A percentile compares a stretch with the other conserved stretches of the same genome.
Conservation (phyloP, 2,888 invertebrate genomes). For the Myopa testacea region DNA sequence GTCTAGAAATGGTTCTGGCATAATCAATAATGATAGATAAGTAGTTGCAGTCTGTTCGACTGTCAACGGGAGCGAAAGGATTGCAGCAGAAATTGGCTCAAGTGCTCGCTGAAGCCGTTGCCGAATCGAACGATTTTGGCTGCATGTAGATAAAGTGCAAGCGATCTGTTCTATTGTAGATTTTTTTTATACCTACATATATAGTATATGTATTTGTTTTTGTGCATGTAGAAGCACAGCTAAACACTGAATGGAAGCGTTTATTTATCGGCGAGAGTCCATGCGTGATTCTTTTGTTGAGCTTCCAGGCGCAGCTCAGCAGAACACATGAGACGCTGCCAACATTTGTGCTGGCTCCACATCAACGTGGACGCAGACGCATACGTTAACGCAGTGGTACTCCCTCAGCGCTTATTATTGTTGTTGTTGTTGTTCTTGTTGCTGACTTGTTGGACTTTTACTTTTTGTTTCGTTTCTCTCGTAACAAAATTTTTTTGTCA, state of each 20-base stretch:
- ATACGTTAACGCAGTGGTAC: neutral
- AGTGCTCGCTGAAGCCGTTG: conserved; percentile 9
- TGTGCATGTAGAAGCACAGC: conserved; percentile 20
- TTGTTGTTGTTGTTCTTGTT: neutral
- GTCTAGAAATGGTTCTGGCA: conserved; percentile 51
- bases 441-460: conserved; percentile 10
- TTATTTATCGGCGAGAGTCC: conserved; percentile 16
- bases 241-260: neutral
- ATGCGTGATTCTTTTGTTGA: conserved; percentile 18
- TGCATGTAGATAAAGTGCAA: neutral
- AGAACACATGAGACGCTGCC: neutral
- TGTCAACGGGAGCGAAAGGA: conserved; percentile 53
- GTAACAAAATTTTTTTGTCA: conserved; percentile 15
- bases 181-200: neutral
- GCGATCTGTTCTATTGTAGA: neutral
- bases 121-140: neutral
- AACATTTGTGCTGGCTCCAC: conserved; percentile 3
- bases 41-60: conserved; percentile 40
- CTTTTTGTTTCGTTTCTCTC: neutral
- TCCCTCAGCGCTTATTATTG: conserved; percentile 16
- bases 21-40: conserved; percentile 62
- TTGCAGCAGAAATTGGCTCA: conserved; percentile 14
- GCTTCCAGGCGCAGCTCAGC: neutral
- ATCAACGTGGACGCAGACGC: conserved; percentile 7
- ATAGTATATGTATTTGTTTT: conserved; percentile 13